Evolutionary conservation across 1,140 invertebrate genomes (phyloP).

Genomic region (Hesperophylax magnus): DNA sequence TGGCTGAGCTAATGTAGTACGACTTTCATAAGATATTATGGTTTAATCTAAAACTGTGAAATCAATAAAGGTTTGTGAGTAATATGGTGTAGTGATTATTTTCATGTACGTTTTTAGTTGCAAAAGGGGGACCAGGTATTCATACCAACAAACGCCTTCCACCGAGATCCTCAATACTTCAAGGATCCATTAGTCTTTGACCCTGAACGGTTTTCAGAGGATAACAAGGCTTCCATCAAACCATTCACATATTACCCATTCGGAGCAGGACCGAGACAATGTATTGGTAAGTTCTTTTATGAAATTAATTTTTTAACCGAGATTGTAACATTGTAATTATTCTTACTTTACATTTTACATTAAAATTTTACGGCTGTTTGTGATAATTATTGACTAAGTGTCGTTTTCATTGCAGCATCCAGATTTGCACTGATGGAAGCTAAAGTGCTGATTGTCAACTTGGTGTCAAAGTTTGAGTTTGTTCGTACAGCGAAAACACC

Average conservation of each 20-base stretch:
- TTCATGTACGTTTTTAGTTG: background rate
- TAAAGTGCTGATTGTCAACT: slow-evolving; percentile 65
- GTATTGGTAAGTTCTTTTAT: slow-evolving; percentile 62
- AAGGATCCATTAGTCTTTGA: slow-evolving; percentile 68
- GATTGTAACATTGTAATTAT: too few species aligned
- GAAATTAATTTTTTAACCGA: background rate
- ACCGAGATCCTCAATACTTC: slow-evolving; percentile 68
- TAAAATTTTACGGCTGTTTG: too few species aligned
- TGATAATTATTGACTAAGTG: background rate
- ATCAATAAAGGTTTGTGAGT: background rate
- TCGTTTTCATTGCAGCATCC: slow-evolving; percentile 37
- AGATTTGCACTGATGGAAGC: slow-evolving; percentile 70
- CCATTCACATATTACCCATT: slow-evolving; percentile 61
- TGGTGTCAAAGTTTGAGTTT: slow-evolving; percentile 59
- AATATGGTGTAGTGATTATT: background rate
- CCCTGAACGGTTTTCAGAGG: slow-evolving; percentile 70
- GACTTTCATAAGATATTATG: background rate
- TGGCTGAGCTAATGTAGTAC: background rate
- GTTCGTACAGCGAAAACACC: slow-evolving; percentile 38
- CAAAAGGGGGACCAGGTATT: slow-evolving; percentile 44
- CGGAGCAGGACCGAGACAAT: slow-evolving; percentile 64
- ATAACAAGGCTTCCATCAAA: slow-evolving; percentile 61
- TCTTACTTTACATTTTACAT: too few species aligned
- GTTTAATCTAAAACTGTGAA: background rate
- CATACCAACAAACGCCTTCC: slow-evolving; percentile 68